phyloP scores from a whole-genome alignment of 2,888 invertebrate species.

The Stenodera caucasica region DNA sequence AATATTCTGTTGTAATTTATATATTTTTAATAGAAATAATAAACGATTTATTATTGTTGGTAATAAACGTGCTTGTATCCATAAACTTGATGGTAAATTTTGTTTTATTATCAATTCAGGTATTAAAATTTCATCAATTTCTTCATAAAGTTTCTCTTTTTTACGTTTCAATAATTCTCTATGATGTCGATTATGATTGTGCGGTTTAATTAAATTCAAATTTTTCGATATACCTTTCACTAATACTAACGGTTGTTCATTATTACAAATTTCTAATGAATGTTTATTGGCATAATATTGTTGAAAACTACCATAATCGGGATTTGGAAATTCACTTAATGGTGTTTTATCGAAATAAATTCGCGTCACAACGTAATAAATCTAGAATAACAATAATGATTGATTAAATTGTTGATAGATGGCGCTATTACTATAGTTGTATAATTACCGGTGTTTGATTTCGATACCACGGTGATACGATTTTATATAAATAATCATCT shows the following conservation, averaged over 20 bases:
- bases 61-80: slow-evolving; percentile 81
- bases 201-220: slow-evolving; percentile 65
- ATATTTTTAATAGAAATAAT: slow-evolving; percentile 69
- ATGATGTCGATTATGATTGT: slow-evolving; percentile 48
- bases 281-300: slow-evolving; percentile 81
- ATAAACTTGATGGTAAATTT: slow-evolving; percentile 72
- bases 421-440: slow-evolving; percentile 12
- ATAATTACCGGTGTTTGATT: slow-evolving; percentile 56
- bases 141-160: slow-evolving; percentile 57
- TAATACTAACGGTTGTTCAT: slow-evolving; percentile 76
- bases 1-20: slow-evolving; percentile 68
- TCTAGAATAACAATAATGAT: not conserved
- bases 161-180: slow-evolving; percentile 53
- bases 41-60: slow-evolving; percentile 84
- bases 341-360: slow-evolving; percentile 70
- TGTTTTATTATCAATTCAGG: slow-evolving; percentile 84
- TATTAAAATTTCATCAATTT: slow-evolving; percentile 70
- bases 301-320: slow-evolving; percentile 64
- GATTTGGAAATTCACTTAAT: slow-evolving; percentile 66
- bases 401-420: not conserved
- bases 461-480: slow-evolving; percentile 88
- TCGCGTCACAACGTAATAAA: slow-evolving; percentile 67
- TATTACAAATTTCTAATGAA: slow-evolving; percentile 63
- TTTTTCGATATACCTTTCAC: slow-evolving; percentile 69
- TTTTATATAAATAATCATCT: slow-evolving; percentile 68